Base-by-base conservation (phyloP, 2,113 vertebrate genomes). In the Elephas maximus region DNA sequence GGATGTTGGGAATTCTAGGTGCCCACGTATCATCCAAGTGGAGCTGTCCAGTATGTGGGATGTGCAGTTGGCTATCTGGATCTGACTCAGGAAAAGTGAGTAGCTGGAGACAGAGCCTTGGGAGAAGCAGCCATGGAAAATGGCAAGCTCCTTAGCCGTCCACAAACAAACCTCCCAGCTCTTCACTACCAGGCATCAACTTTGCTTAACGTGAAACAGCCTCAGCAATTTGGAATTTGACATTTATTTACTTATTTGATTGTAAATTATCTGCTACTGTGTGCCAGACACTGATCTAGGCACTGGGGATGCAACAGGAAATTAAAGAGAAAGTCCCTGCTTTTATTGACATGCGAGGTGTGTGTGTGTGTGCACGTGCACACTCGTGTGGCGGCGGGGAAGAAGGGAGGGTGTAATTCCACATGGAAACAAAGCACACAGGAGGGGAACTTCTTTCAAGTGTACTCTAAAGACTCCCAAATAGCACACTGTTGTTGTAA, bases 21-120 rank as follows among this genome's bases (percentile, higher is more conserved):
- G 21, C 10, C 63, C 8, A 1, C 0, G 37, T 23, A 23, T n/a
- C 44, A 7, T 26, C 30, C 33, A 37, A 2, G 17, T 28, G 30
- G 33, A 2, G 15, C 17, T 41, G 28, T 6, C 1, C 18, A 17
- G 23, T 4, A 6, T 26, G 23, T 18, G 37, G 0, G 10, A 2
- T 2, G 9, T 20, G 17, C 45, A 30, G n/a, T 0, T 71, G 57
- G n/a, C 48, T 20, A 1, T 26, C 57, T 91, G 86, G 24, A 8
- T 17, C 80, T 30, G 41, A 37, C 71, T 57, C 26, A 28, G 60
- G 57, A 65, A 23, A 26, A 44, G 48, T 11, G 57, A 48, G 26
- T 18, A 28, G 63, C 48, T 48, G 26, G 41, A 48, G 77, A 67
- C 28, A 33, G 67, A 80, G 57, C 41, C 8, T 24, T 11, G 6